Conservation (phyloP, 30 jellyfish, hydroid and myxozoan species). For the Aurelia aurita region DNA sequence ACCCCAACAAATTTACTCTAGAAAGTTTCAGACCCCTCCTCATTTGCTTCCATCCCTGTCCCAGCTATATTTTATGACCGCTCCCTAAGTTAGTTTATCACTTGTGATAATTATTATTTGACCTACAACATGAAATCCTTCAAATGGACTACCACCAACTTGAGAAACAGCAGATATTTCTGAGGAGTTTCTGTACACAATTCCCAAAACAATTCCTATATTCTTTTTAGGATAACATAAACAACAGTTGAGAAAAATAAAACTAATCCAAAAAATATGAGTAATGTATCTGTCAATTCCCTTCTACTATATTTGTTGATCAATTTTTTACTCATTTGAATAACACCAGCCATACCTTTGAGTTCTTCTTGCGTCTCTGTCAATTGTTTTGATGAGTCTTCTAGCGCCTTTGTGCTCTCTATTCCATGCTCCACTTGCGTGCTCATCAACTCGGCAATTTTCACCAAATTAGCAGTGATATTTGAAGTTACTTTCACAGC, state of each 20-base stretch:
- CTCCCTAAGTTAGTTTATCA: too few species aligned
- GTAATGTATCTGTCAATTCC: constrained; percentile 86
- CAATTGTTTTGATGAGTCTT: constrained; percentile 78
- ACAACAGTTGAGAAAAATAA: constrained; percentile 91
- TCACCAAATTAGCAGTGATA: constrained; percentile 70
- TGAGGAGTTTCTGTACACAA: too few species aligned
- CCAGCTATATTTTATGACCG: too few species aligned
- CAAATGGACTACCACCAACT: too few species aligned
- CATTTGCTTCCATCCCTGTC: too few species aligned
- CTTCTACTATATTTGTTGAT: constrained; percentile 86
- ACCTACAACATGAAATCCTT: too few species aligned
- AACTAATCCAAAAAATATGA: constrained; percentile 85
- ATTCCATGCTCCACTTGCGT: constrained; percentile 82
- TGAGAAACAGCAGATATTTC: too few species aligned
- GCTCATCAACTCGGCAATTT: constrained; percentile 90
- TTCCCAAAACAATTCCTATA: constrained; percentile 21
- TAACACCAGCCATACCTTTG: constrained; percentile 91
- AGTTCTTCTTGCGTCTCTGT: constrained; percentile 91
- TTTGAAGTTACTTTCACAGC: constrained; percentile 69
- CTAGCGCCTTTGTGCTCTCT: constrained; percentile 79
- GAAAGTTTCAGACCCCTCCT: too few species aligned
- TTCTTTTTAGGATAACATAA: constrained; percentile 80
- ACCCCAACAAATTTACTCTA: too few species aligned
- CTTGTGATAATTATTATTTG: too few species aligned
- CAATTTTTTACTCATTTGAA: constrained; percentile 80